Conservation (phyloP, 2,797 vertebrate genomes). For the Euphonia xanthogaster region DNA sequence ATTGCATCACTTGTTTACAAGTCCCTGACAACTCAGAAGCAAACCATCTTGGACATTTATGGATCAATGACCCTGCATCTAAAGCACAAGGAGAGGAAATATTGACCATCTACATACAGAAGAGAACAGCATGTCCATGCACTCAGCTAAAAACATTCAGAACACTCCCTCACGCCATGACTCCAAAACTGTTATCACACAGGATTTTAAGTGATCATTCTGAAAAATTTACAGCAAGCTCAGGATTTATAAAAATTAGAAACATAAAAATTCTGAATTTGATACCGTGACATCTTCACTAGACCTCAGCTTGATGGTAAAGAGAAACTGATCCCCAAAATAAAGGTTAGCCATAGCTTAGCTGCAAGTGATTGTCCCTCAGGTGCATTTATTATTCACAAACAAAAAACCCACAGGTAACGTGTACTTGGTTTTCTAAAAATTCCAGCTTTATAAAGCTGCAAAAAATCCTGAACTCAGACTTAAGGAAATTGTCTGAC, state of each 20-base stretch:
- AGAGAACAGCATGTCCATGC: not conserved
- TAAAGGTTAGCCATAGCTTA: not conserved
- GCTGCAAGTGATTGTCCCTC: not conserved
- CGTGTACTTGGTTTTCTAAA: not conserved
- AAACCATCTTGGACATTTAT: not conserved
- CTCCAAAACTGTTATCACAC: not conserved
- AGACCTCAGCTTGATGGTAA: not conserved
- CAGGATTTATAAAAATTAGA: not conserved
- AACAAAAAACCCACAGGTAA: not conserved
- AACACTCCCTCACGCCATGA: not conserved
- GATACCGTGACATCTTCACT: not conserved
- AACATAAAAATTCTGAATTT: not conserved
- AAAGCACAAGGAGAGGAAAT: not conserved
- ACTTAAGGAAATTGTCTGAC: not conserved
- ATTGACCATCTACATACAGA: not conserved
- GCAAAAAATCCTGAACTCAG: not conserved
- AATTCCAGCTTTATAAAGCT: not conserved
- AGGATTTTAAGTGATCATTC: not conserved
- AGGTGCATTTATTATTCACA: not conserved
- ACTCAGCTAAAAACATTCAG: not conserved
- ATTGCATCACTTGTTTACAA: conserved; percentile 12
- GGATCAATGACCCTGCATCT: not conserved
- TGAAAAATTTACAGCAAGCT: not conserved
- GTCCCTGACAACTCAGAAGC: not conserved
- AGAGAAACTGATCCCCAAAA: not conserved